Percentiles rank a stretch among this genome's conserved stretches.
Conservation (phyloP, 64 coral and sea anemone species). For the Stylophora pistillata region DNA sequence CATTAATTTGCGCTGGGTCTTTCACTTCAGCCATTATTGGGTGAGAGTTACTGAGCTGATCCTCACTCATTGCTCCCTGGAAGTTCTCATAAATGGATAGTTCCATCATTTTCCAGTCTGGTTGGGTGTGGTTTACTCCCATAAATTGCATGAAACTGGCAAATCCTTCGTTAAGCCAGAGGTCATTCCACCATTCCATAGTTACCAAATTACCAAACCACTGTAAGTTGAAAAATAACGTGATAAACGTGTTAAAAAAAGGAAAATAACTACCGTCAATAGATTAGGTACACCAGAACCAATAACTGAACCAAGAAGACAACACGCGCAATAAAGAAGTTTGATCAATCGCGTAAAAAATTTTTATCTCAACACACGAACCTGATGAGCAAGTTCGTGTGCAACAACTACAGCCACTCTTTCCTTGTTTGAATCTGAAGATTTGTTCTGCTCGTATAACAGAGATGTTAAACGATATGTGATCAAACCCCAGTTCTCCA, state of each 20-base stretch:
- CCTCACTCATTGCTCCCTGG: constrained; percentile 71
- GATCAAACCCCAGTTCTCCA: constrained; percentile 98
- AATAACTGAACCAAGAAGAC: too few relatives aligned
- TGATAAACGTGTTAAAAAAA: background rate
- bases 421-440: constrained; percentile 74
- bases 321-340: too few relatives aligned
- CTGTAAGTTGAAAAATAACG: background rate
- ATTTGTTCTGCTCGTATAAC: constrained; percentile 73
- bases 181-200: constrained; percentile 28
- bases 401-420: constrained; percentile 86
- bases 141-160: constrained; percentile 24
- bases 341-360: too few relatives aligned
- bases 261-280: too few relatives aligned
- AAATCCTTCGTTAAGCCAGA: constrained; percentile 51
- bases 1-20: constrained; percentile 85
- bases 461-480: constrained; percentile 84
- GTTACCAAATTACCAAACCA: constrained; percentile 53
- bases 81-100: constrained; percentile 64
- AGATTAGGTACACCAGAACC: too few relatives aligned
- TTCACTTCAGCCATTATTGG: constrained; percentile 68
- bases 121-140: background rate
- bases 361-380: constrained; percentile 33
- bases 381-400: constrained; percentile 91
- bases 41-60: constrained; percentile 88
- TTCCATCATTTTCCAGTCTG: constrained; percentile 61